Evolutionary conservation across 2,113 vertebrate species (phyloP), one percentile per base, ranked within the genome.

Genomic region (Smithornis capensis): DNA sequence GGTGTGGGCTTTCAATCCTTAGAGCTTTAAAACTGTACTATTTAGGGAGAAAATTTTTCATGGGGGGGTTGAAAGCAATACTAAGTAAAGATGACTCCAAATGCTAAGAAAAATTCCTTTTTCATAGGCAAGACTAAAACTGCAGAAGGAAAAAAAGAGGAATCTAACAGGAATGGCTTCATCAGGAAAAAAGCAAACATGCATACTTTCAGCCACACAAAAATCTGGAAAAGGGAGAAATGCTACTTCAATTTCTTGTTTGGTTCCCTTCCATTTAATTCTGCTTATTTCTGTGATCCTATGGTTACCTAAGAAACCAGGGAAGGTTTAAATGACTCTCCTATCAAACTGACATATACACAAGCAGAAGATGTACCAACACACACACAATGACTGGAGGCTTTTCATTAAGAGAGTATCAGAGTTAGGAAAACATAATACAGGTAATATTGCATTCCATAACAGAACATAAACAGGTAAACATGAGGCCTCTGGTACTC

Each of bases 231-330:
- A 65, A 53, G 2, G 22, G 75, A 82, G 12, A 86, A 83, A 62
- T 10, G 7, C 23, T 55, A 33, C 64, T 88, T 65, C 28, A 29
- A 28, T 52, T 83, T 83, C 69, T 81, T 31, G 28, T 31, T 52
- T 69, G 62, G 23, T 78, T 90, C 55, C 29, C n/a, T 49, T 75
- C 35, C 50, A 63, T 47, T 50, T 63, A 91, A 83, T 24, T 71
- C 35, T 67, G 31, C 45, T 74, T 87, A n/a, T 59, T 95, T 70
- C 81, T 94, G 49, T 45, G 49, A 56, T 69, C 25, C 77, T 83
- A 28, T 40, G 42, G 83, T 94, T 94, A 86, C 83, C 71, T 68
- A 81, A 92, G 91, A 88, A 91, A 94, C 45, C 80, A 64, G 45
- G 68, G 53, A 64, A 92, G 55, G 35, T 70, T 57, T 68, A 84